Conservation (phyloP, 2,113 vertebrate species). For the Gasterosteus aculeatus region DNA sequence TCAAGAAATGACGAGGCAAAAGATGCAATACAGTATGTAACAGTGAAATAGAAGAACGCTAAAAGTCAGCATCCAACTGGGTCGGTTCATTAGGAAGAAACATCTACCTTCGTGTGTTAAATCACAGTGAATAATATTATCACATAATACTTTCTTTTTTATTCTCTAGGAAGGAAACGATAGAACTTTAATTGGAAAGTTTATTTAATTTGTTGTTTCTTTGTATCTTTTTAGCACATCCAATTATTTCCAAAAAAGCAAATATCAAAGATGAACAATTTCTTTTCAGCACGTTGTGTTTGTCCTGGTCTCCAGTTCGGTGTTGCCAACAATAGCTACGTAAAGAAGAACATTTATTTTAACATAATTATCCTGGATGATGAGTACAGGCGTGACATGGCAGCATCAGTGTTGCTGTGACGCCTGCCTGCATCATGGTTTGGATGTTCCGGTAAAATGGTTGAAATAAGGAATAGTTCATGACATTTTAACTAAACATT, state of each 20-base stretch:
- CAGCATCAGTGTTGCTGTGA: neutral
- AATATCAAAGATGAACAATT: neutral
- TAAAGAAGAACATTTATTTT: neutral
- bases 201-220: neutral
- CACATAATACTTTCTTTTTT: neutral
- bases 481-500: neutral
- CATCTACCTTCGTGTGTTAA: neutral
- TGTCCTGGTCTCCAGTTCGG: conserved; percentile 4
- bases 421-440: neutral
- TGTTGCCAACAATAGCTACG: neutral
- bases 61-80: neutral
- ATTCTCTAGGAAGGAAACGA: neutral
- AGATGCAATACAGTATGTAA: neutral
- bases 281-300: conserved; percentile 7
- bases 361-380: neutral
- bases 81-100: neutral
- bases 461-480: neutral
- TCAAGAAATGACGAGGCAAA: conserved; percentile 20
- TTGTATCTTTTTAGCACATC: neutral
- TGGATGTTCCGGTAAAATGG: neutral
- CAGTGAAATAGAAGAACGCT: neutral
- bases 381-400: neutral
- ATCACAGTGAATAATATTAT: neutral
- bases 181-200: neutral
- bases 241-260: conserved; percentile 19